Evolutionary conservation across 2,797 vertebrate genomes (phyloP).

Genomic region (Clamator glandarius): DNA sequence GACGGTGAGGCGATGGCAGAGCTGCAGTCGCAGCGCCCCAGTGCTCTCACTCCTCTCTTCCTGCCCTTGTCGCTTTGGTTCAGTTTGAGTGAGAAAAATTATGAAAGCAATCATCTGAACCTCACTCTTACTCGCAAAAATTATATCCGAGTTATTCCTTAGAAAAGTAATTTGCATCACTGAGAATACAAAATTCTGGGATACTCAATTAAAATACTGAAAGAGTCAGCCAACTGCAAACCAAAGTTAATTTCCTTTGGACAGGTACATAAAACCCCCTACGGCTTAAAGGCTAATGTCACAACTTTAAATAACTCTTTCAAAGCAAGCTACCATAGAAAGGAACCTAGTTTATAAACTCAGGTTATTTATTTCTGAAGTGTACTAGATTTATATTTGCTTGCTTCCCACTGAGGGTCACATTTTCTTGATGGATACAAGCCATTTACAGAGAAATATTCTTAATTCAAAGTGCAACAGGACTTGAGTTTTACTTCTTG

Average conservation of each 20-base stretch:
- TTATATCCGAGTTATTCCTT: background rate
- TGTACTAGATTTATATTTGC: background rate
- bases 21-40: fast-evolving
- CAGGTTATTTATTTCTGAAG: background rate
- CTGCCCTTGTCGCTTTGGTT: background rate
- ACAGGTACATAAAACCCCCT: background rate
- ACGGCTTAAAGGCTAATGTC: background rate
- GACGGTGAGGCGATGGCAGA: background rate
- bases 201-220: background rate
- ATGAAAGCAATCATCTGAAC: background rate
- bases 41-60: background rate
- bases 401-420: background rate
- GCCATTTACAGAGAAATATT: background rate
- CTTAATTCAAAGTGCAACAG: background rate
- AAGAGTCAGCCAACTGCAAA: background rate
- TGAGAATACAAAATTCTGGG: background rate
- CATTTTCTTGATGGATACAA: background rate
- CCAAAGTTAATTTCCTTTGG: background rate
- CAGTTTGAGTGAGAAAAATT: fast-evolving
- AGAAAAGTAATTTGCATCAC: background rate
- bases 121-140: background rate
- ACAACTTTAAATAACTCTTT: background rate
- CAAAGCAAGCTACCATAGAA: background rate
- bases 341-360: background rate
- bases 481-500: background rate